These are phyloP conservation scores for Heliconius sara DNA, from an alignment of 2,888 invertebrate species.

Conservation along the genomic window DNA sequence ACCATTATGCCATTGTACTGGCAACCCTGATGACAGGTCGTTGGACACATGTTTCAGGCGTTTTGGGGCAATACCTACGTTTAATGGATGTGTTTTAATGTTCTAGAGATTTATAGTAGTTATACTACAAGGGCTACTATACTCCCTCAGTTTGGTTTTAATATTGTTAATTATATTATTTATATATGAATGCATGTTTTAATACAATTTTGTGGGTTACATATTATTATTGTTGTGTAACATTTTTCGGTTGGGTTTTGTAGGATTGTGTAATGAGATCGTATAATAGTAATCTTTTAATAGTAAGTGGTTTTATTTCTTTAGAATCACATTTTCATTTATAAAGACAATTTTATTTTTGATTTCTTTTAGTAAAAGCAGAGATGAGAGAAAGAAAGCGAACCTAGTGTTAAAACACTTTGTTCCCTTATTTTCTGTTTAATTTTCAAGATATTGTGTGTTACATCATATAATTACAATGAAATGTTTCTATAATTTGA, in stretches of 20 bases:
- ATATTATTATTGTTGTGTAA: constrained; percentile 3
- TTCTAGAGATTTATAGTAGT: constrained; percentile 71
- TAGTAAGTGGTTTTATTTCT: not conserved
- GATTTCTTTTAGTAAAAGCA: too few species aligned
- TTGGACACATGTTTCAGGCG: constrained; percentile 82
- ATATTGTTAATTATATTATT: constrained; percentile 65
- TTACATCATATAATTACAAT: too few species aligned
- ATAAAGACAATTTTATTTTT: too few species aligned
- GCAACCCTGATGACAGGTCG: constrained; percentile 83
- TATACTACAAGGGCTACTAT: constrained; percentile 53
- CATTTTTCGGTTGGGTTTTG: not conserved
- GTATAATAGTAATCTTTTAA: not conserved
- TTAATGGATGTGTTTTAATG: constrained; percentile 82
- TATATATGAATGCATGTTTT: constrained; percentile 45
- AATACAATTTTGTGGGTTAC: constrained; percentile 1
- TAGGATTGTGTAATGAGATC: not conserved
- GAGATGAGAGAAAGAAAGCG: too few species aligned
- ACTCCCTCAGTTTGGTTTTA: constrained; percentile 63
- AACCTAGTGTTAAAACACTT: too few species aligned
- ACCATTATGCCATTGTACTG: constrained; percentile 73
- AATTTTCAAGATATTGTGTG: too few species aligned
- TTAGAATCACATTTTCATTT: not conserved
- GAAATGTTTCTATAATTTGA: too few species aligned
- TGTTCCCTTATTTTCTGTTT: too few species aligned
- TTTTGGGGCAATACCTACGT: constrained; percentile 80